phyloP scores from a whole-genome alignment of 2,797 vertebrate species.

The Diplodus sargus region DNA sequence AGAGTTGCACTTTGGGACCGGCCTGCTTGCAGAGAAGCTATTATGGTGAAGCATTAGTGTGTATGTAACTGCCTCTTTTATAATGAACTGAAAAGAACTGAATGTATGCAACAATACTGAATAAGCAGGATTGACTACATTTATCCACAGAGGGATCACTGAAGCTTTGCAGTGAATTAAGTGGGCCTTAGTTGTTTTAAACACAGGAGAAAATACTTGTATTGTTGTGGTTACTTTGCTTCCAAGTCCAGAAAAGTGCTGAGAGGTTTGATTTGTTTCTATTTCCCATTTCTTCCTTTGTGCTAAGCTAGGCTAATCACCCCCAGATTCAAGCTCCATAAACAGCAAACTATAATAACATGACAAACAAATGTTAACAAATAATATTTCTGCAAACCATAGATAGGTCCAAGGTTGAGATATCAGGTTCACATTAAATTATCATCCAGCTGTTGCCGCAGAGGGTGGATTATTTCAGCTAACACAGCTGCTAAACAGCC shows the following conservation, averaged over 20 bases:
- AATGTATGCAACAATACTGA: background rate
- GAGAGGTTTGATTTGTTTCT: background rate
- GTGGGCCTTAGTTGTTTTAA: no score
- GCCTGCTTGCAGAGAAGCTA: background rate
- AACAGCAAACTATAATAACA: no score
- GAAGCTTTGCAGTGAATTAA: background rate
- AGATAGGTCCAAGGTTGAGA: no score
- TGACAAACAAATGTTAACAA: no score
- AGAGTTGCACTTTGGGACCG: background rate
- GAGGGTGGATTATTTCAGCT: no score
- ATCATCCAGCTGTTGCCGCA: no score
- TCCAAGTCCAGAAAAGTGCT: background rate
- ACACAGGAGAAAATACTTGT: no score
- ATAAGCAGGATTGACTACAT: background rate
- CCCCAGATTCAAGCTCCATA: background rate
- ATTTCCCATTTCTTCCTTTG: background rate
- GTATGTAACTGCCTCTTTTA: background rate
- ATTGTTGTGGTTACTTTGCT: background rate
- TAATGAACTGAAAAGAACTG: background rate
- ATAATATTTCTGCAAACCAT: no score
- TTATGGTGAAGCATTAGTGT: background rate
- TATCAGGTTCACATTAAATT: no score
- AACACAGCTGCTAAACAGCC: no score
- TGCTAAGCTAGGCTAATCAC: constrained; percentile 11
- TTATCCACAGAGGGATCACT: background rate